Evolutionary conservation across 2,113 vertebrate species (phyloP).

Genomic region (Pelobates fuscus): DNA sequence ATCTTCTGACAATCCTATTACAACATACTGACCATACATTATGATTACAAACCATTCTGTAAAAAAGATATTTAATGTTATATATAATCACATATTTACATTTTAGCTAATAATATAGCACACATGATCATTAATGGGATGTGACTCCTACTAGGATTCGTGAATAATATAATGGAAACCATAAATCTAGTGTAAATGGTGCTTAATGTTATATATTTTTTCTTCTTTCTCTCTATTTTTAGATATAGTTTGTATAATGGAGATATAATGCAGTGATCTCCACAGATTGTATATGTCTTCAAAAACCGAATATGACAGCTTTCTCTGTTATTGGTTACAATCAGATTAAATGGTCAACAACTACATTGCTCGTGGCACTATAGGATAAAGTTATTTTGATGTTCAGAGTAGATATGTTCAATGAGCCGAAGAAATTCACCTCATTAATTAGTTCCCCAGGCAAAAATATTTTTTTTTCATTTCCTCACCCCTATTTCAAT

Average conservation of each 20-base stretch:
- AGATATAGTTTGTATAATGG: neutral
- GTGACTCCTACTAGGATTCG: too few relatives aligned
- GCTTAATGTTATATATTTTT: neutral
- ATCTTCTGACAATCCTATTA: too few relatives aligned
- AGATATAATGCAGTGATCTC: neutral
- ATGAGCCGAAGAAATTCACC: neutral
- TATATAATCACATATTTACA: too few relatives aligned
- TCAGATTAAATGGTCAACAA: slow-evolving; percentile 6
- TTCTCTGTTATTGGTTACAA: slow-evolving; percentile 2
- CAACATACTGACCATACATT: too few relatives aligned
- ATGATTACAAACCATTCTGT: too few relatives aligned
- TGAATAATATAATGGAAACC: too few relatives aligned
- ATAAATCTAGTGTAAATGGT: neutral
- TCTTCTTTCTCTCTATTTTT: neutral
- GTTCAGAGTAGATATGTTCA: neutral
- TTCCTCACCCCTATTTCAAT: neutral
- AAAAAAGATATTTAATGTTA: too few relatives aligned
- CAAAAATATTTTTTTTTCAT: neutral
- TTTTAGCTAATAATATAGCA: too few relatives aligned
- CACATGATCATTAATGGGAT: too few relatives aligned
- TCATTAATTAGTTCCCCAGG: slow-evolving; percentile 6
- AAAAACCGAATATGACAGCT: neutral
- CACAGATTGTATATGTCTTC: slow-evolving; percentile 5
- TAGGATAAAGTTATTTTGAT: neutral
- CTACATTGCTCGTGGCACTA: neutral